Percentiles rank a stretch among this genome's conserved stretches.
These are phyloP conservation scores for Phocides pigmalion DNA, from an alignment of 1,140 invertebrate species.

Conservation along the genomic window DNA sequence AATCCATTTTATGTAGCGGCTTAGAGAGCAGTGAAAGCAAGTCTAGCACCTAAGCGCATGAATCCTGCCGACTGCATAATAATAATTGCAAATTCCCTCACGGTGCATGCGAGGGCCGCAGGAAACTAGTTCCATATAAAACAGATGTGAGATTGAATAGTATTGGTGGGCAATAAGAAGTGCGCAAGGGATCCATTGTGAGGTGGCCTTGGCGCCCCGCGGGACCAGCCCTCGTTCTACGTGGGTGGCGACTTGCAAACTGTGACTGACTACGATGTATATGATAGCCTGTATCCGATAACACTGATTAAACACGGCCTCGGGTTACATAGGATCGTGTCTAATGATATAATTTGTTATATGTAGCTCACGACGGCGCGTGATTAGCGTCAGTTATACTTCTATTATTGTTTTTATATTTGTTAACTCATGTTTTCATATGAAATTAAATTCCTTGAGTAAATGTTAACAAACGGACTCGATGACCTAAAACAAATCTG, in stretches of 20 bases:
- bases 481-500: no score
- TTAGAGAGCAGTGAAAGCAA: conserved; percentile 21
- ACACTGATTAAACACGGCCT: conserved; percentile 18
- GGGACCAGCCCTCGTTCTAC: conserved; percentile 49
- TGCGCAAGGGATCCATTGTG: conserved; percentile 64
- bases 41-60: conserved; percentile 8
- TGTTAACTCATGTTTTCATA: no score
- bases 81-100: conserved; percentile 35
- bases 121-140: conserved; percentile 76
- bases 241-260: conserved; percentile 55
- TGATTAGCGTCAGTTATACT: conserved; percentile 7
- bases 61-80: conserved; percentile 22
- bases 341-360: conserved; percentile 16
- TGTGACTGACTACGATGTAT: conserved; percentile 27
- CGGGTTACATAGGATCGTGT: conserved; percentile 23
- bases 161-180: conserved; percentile 70
- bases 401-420: not conserved
- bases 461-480: no score
- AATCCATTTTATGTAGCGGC: not conserved
- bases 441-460: no score
- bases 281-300: conserved; percentile 27
- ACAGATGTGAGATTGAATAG: conserved; percentile 73
- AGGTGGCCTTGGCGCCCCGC: conserved; percentile 61
- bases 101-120: conserved; percentile 50
- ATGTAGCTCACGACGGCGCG: not conserved